Percentiles rank a stretch among this genome's conserved stretches.
These are phyloP conservation scores for Acomys russatus DNA, from an alignment of 2,797 vertebrate species.

Conservation along the genomic window DNA sequence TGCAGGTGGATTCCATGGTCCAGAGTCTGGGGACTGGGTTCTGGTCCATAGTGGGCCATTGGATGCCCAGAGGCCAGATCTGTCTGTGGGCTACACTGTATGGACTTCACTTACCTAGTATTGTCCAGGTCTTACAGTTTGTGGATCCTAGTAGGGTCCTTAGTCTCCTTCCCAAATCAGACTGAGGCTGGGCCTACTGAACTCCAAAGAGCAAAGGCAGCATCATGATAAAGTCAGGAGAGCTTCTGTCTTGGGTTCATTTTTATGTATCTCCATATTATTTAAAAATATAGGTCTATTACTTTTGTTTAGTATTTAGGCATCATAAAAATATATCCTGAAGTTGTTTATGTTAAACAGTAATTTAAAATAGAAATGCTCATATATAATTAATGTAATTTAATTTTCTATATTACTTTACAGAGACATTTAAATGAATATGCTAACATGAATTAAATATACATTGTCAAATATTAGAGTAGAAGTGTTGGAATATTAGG, in stretches of 20 bases:
- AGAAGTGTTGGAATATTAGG: constrained; percentile 1
- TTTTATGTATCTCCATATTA: background rate
- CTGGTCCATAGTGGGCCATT: too few relatives aligned
- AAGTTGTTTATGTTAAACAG: constrained; percentile 17
- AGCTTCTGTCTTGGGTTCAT: background rate
- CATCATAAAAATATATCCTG: background rate
- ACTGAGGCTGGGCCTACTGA: too few relatives aligned
- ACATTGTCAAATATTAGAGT: constrained; percentile 19
- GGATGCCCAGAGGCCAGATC: too few relatives aligned
- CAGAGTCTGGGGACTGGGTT: too few relatives aligned
- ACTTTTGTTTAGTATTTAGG: constrained; percentile 16
- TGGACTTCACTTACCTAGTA: too few relatives aligned
- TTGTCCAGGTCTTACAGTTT: too few relatives aligned
- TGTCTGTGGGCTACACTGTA: too few relatives aligned
- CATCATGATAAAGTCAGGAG: too few relatives aligned
- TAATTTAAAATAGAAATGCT: constrained; percentile 44
- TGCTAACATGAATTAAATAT: background rate
- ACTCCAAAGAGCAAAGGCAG: too few relatives aligned
- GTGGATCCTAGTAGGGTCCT: too few relatives aligned
- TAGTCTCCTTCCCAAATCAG: too few relatives aligned
- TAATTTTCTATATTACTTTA: background rate
- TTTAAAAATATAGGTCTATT: background rate
- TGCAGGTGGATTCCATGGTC: too few relatives aligned
- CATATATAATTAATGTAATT: constrained; percentile 11
- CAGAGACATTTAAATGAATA: background rate